Evolutionary conservation across 1,140 invertebrate species (phyloP), one percentile per base, ranked within the genome.

Genomic region (Drosophila nannoptera): DNA sequence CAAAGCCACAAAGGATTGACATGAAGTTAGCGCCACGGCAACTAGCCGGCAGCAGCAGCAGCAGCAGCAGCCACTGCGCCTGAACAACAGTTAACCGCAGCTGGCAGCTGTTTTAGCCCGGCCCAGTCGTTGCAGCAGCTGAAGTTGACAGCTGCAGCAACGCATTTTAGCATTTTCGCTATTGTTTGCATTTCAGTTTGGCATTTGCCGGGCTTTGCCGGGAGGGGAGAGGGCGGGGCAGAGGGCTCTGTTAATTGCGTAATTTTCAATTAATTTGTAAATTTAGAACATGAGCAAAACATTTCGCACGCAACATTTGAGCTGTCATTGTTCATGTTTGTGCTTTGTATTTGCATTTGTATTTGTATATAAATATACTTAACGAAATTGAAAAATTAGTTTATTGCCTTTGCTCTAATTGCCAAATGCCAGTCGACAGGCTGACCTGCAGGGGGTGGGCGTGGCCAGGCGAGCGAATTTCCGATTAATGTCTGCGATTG

Each of bases 1-100:
- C 67, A 81, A 81, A 86, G 78, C 81, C 81, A 81, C 81, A 86
- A 86, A 75, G 82, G 81, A 86, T 86, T 86, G 81, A 86, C 81
- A 86, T 75, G 74, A 86, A 86, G 81, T 87, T 86, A 87, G 77
- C 81, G 74, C 64, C 66, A 45, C 68, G 33, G 58, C 29, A 56
- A 31, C 29, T 77, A 68, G 48, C 55, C 61, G 77, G 52, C 14
- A 63, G 60, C 40, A 62, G 52, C 68, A 69, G 55, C 40, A 77
- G 35, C 65, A 45, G 43, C 58, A 62, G 50, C 58, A 42, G 42
- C 53, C 65, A 36, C 35, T 16, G 33, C 59, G 74, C 62, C 58
- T 54, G 5, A 31, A 33, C 49, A 58, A 36, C 65, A 73, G 73
- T 62, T 82, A 80, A 84, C 80, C 77, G 42, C 80, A 84, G 60